These are phyloP conservation scores for Vanessa tameamea DNA, from an alignment of 1,140 invertebrate species.

Conservation along the genomic window DNA sequence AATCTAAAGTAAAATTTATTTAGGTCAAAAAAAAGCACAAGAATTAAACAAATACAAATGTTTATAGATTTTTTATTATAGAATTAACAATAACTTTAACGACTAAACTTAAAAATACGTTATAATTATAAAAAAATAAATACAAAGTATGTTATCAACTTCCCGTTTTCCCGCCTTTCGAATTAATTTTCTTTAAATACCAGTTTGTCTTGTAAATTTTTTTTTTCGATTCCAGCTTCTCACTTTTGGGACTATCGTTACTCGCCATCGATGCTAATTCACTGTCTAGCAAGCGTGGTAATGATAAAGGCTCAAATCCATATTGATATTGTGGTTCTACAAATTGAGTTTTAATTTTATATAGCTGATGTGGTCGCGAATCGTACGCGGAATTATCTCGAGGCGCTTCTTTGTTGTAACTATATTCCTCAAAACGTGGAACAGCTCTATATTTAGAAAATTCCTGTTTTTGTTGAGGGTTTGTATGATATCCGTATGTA, in stretches of 20 bases:
- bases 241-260: constrained; percentile 63
- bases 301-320: constrained; percentile 70
- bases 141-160: constrained; percentile 57
- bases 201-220: constrained; percentile 76
- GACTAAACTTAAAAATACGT: constrained; percentile 19
- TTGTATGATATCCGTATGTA: constrained; percentile 36
- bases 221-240: constrained; percentile 68
- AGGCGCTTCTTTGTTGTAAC: constrained; percentile 52
- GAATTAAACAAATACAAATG: not conserved
- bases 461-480: constrained; percentile 49
- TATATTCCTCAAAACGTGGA: constrained; percentile 52
- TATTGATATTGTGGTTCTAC: constrained; percentile 77
- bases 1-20: constrained; percentile 7
- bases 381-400: constrained; percentile 58
- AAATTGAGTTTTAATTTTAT: constrained; percentile 63
- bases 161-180: constrained; percentile 46
- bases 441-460: constrained; percentile 51
- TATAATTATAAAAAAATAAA: constrained; percentile 33
- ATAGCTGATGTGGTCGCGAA: constrained; percentile 50
- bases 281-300: constrained; percentile 58
- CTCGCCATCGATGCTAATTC: constrained; percentile 66
- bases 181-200: constrained; percentile 71
- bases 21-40: not conserved
- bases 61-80: constrained; percentile 22
- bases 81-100: constrained; percentile 9